These are phyloP conservation scores for Psammodynastes pulverulentus DNA, from an alignment of 2,113 vertebrate genomes.

Conservation along the genomic window DNA sequence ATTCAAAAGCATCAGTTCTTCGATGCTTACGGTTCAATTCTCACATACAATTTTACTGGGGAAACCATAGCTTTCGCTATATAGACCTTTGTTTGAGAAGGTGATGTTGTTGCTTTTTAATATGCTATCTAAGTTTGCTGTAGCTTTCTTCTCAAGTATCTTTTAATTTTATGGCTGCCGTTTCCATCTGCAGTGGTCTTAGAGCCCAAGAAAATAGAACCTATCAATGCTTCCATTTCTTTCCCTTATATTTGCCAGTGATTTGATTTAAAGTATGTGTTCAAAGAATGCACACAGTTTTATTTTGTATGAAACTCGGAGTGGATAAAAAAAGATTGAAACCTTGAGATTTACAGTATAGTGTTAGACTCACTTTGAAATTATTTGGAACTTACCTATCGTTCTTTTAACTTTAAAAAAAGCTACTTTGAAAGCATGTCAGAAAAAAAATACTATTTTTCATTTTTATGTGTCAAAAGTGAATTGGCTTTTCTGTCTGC, in stretches of 20 bases:
- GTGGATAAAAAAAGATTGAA: neutral
- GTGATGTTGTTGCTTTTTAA: neutral
- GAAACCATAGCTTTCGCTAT: neutral
- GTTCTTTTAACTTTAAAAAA: neutral
- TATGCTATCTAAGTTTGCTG: neutral
- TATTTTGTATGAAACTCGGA: neutral
- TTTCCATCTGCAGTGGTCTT: neutral
- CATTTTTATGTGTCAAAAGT: neutral
- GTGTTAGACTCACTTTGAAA: neutral
- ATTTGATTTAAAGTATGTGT: neutral
- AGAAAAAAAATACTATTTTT: neutral
- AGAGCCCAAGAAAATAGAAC: neutral
- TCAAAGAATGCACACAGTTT: neutral
- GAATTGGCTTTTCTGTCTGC: too few relatives aligned
- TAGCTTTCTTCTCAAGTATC: neutral
- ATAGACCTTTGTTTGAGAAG: neutral
- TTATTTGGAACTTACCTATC: neutral
- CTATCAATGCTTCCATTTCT: neutral
- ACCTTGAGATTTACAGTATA: neutral
- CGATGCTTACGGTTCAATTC: neutral
- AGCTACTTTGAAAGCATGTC: neutral
- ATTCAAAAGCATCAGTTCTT: neutral
- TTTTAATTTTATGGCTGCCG: neutral
- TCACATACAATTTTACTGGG: neutral
- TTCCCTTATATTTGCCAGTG: neutral